Evolutionary conservation across 2,797 vertebrate species (phyloP).

Genomic region (Myotis myotis): DNA sequence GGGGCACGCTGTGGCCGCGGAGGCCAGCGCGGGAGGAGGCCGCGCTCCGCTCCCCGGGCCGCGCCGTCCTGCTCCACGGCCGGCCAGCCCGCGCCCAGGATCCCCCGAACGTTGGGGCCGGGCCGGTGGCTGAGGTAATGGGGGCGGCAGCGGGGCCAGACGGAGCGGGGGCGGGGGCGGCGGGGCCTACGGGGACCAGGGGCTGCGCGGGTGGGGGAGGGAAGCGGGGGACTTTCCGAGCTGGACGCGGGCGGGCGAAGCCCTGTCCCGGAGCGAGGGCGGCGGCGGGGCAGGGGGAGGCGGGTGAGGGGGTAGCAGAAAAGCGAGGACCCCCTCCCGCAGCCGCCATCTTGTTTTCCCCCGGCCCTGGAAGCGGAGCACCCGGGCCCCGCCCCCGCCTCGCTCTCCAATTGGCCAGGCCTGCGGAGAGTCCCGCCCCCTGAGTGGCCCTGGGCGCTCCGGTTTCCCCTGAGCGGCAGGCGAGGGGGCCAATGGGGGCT

Average conservation of each 20-base stretch:
- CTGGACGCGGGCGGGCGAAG: background rate
- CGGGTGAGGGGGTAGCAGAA: slow-evolving; percentile 51
- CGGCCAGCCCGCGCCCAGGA: slow-evolving; percentile 56
- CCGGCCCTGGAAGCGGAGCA: slow-evolving; percentile 3
- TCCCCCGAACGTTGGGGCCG: slow-evolving; percentile 61
- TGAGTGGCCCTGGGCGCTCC: background rate
- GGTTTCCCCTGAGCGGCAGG: slow-evolving; percentile 54
- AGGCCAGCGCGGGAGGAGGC: slow-evolving; percentile 70
- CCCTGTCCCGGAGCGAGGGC: background rate
- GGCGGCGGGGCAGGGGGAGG: slow-evolving; percentile 13
- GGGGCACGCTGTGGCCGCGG: slow-evolving; percentile 66
- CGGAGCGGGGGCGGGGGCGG: slow-evolving; percentile 46
- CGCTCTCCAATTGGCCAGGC: slow-evolving; percentile 54
- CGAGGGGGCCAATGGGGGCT: slow-evolving; percentile 47
- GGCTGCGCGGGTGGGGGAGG: slow-evolving; percentile 42
- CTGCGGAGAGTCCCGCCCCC: fast-evolving
- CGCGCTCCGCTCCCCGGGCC: slow-evolving; percentile 55
- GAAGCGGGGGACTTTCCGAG: slow-evolving; percentile 17
- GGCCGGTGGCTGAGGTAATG: slow-evolving; percentile 79
- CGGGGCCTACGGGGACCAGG: slow-evolving; percentile 76
- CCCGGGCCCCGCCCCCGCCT: background rate
- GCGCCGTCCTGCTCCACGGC: slow-evolving; percentile 47
- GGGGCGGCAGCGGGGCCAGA: slow-evolving; percentile 47
- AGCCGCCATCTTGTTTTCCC: slow-evolving; percentile 84
- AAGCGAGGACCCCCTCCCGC: slow-evolving; percentile 75